These are phyloP conservation scores for Chanos chanos DNA, from an alignment of 2,797 vertebrate species.

Conservation along the genomic window DNA sequence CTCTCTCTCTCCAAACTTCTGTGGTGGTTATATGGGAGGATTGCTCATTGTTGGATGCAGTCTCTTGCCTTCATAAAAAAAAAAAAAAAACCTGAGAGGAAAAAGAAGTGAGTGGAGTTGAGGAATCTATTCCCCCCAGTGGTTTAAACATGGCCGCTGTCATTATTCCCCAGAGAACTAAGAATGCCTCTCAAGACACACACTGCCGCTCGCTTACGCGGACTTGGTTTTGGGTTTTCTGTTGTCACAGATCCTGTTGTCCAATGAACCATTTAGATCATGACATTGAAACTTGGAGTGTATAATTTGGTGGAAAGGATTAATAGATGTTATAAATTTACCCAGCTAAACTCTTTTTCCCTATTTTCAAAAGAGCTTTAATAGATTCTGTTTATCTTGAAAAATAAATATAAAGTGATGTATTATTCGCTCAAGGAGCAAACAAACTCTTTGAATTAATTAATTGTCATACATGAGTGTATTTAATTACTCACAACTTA, in stretches of 20 bases:
- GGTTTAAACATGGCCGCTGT: conserved; percentile 38
- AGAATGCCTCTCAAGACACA: conserved; percentile 16
- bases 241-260: too few species aligned
- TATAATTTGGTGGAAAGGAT: too few species aligned
- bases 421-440: neutral
- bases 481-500: conserved; percentile 29
- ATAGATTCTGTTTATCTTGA: conserved; percentile 21
- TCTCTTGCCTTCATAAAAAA: conserved; percentile 22
- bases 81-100: conserved; percentile 21
- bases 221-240: conserved; percentile 12
- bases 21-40: conserved; percentile 30
- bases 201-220: conserved; percentile 17
- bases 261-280: too few species aligned
- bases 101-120: conserved; percentile 27
- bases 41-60: conserved; percentile 26
- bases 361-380: neutral
- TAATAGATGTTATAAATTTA: too few species aligned
- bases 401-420: neutral
- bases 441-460: neutral
- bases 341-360: too few species aligned
- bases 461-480: conserved; percentile 11
- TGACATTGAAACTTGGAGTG: too few species aligned
- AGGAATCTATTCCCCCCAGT: conserved; percentile 38
- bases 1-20: conserved; percentile 15
- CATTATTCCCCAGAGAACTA: conserved; percentile 35